Conservation (phyloP, 1,140 invertebrate species). For the Ladona fulva region DNA sequence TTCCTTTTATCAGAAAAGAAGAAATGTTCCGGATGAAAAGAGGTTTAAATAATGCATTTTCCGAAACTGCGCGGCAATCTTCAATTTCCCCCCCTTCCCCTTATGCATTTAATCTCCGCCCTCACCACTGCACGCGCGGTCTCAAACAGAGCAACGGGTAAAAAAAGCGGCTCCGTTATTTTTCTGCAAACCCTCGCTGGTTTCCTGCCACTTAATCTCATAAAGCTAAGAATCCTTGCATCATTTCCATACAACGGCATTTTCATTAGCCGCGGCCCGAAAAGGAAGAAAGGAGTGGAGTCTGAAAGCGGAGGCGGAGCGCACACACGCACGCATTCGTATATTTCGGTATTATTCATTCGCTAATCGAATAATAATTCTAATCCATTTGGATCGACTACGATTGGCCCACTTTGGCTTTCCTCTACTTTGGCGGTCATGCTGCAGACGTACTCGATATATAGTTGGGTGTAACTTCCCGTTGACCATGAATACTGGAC, state of each 20-base stretch:
- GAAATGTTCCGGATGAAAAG: background rate
- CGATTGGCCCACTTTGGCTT: no score
- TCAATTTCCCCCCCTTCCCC: background rate
- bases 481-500: no score
- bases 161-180: background rate
- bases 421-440: no score
- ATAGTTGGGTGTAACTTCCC: no score
- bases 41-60: slow-evolving; percentile 10
- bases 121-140: background rate
- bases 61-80: background rate
- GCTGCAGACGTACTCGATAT: no score
- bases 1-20: background rate
- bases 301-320: background rate
- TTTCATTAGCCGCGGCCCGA: background rate
- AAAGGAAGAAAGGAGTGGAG: background rate
- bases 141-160: background rate
- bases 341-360: no score
- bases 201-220: slow-evolving; percentile 9
- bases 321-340: no score
- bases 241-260: slow-evolving; percentile 9
- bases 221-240: slow-evolving; percentile 9
- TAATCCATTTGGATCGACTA: no score
- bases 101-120: background rate
- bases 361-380: no score
- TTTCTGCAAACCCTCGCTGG: slow-evolving; percentile 4